Percentiles rank a stretch among this genome's conserved stretches.
Conservation (phyloP, 2,888 invertebrate genomes). For the Stenchaetothrips biformis region DNA sequence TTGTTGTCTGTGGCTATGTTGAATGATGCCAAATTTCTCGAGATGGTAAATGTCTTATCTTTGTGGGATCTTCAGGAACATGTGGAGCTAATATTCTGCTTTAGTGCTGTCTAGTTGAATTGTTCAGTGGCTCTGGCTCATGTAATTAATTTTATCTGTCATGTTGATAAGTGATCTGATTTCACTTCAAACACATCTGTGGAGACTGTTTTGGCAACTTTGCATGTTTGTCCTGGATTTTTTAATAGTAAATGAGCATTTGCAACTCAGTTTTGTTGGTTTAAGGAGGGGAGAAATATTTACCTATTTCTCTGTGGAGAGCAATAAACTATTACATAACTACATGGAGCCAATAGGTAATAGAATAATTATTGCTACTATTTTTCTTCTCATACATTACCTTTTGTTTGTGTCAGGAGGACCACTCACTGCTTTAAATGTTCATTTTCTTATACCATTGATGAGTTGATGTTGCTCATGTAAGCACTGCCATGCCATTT, state of each 20-base stretch:
- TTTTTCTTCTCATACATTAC: too few species aligned
- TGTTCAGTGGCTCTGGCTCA: not conserved
- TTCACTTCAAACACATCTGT: not conserved
- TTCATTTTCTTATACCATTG: too few species aligned
- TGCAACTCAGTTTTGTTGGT: not conserved
- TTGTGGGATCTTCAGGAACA: not conserved
- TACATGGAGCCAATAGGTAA: too few species aligned
- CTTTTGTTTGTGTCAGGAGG: too few species aligned
- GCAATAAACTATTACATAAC: too few species aligned
- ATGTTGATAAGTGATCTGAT: not conserved
- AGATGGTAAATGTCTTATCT: not conserved
- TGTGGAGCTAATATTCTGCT: not conserved
- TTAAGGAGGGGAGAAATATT: too few species aligned
- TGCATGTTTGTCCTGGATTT: not conserved
- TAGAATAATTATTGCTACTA: not conserved
- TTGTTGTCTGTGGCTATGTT: not conserved
- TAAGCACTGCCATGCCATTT: not conserved
- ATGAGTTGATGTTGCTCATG: too few species aligned
- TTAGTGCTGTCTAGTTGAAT: too few species aligned
- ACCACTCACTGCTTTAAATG: too few species aligned
- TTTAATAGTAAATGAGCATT: not conserved
- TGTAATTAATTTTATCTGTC: not conserved
- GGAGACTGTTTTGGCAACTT: constrained; percentile 8
- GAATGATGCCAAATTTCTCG: not conserved
- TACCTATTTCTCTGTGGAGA: too few species aligned